Conservation (phyloP, 2,888 invertebrate species). For the Drosophila koepferae region DNA sequence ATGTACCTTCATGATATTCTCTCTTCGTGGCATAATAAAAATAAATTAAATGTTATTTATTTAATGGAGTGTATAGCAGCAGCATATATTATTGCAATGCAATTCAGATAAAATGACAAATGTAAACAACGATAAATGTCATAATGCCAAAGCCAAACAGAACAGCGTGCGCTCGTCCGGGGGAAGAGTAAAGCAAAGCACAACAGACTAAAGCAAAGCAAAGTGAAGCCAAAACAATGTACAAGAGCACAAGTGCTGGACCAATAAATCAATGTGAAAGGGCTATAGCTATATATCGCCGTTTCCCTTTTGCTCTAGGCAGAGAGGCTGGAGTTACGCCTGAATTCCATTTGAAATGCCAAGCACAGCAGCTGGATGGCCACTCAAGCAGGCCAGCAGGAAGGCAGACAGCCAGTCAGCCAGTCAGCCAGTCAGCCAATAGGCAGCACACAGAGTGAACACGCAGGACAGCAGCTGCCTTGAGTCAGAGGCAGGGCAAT, state of each 20-base stretch:
- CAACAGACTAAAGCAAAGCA: neutral
- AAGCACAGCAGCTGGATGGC: slow-evolving; percentile 67
- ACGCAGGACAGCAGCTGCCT: slow-evolving; percentile 54
- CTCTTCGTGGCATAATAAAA: neutral
- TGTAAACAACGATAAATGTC: slow-evolving; percentile 61
- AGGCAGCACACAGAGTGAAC: slow-evolving; percentile 29
- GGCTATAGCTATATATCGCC: slow-evolving; percentile 37
- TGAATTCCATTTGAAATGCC: slow-evolving; percentile 70
- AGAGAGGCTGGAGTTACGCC: slow-evolving; percentile 8
- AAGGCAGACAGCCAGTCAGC: slow-evolving; percentile 9
- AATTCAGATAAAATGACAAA: slow-evolving; percentile 36
- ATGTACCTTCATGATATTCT: neutral
- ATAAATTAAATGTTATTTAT: slow-evolving; percentile 23
- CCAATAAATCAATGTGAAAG: slow-evolving; percentile 76
- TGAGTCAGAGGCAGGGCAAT: slow-evolving; percentile 11
- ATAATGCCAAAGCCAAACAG: slow-evolving; percentile 48
- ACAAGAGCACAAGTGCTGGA: slow-evolving; percentile 18
- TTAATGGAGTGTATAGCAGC: slow-evolving; percentile 3
- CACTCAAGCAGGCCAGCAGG: slow-evolving; percentile 57
- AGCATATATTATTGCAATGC: slow-evolving; percentile 16
- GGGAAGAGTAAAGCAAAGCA: neutral
- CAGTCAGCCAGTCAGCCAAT: neutral
- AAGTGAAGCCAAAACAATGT: slow-evolving; percentile 36
- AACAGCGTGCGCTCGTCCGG: neutral
- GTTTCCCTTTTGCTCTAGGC: neutral